Base-by-base conservation (phyloP, 2,797 vertebrate genomes). In the Rhinoraja longicauda region DNA sequence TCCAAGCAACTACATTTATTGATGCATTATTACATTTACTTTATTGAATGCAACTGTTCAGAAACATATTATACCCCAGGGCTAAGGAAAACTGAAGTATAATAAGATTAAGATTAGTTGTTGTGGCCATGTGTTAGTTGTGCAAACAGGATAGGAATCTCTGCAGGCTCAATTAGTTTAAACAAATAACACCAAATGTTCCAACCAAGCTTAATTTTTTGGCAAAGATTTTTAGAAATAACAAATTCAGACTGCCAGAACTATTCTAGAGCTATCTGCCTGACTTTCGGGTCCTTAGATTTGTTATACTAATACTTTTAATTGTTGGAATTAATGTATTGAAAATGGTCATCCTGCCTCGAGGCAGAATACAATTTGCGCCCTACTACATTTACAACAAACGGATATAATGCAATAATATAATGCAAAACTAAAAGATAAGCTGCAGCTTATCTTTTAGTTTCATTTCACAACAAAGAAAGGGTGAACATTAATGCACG, bases 91-190 rank as follows among this genome's bases (percentile, higher is more conserved):
- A 92, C 81, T 86, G 29, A 17, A 59, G 72, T 29, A 82, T 93
- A 92, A 93, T 93, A 62, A 93, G 93, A 95, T 93, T 93, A 73
- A 94, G 93, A 93, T 94, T 93, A 93, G 95, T 95, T 94, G 94
- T 93, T 93, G 93, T 93, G 21, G 94, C 82, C 93, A 95, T 93
- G 94, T 78, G 84, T 82, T 84, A 91, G 19, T 75, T 93, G 93
- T 93, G 72, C 84, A 94, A 93, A 94, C 93, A 75, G 70, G 45
- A 26, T 39, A 57, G 90, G 64, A 45, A 92, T 29, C 67, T 17
- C 70, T 75, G 64, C 67, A 92, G 26, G 70, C 26, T 75, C 70
- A 75, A 73, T 75, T 72, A 75, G 70, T 39, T 53, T 73, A 73
- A 75, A 75, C 36, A 92, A 92, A 91, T 72, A 92, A 53, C 24